Evolutionary conservation across 2,113 vertebrate genomes (phyloP), one percentile per base, ranked within the genome.

Genomic region (Corythornis madagascariensis): DNA sequence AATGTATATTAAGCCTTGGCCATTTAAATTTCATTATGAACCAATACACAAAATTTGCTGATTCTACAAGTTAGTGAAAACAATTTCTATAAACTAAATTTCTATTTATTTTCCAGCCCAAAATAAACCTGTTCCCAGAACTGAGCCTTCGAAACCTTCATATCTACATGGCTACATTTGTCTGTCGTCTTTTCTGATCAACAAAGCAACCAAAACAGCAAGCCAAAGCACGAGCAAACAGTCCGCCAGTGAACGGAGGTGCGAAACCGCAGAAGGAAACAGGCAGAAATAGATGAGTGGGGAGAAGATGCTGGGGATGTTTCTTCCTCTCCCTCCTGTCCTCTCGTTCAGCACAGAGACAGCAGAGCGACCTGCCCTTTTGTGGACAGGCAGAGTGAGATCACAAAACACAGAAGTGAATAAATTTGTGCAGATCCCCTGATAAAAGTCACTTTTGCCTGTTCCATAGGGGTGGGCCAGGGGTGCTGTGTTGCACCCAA

Each of bases 141-240:
- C 20, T 63, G 91, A 76, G 31, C 16, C 70, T 70, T 83, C 71
- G 73, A 35, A 80, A 31, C 21, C 89, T 83, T 52, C 43, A 0
- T 43, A 35, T 33, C 71, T 76, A 20, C 52, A 38, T 0, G 48
- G 50, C 64, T 48, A 35, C 2, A 0, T 80, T 83, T 66, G 29
- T 19, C 84, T 92, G 72, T 90, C 40, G 25, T 80, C 88, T 95
- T 91, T 96, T 93, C 94, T 76, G 55, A 93, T 91, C 89, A 95
- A 33, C 89, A 81, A 60, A 82, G 38, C 55, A 70, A 70, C 43
- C 70, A 73, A 88, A 93, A 71, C 91, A 73, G 86, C 77, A 64
- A 50, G 65, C 64, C 73, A 10, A 47, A 0, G 79, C 66, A 48
- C 40, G 4, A 29, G 59, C 8, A 40, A 90, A 43, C 86, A 78